Base-by-base conservation (phyloP, 2,888 invertebrate genomes). In the Leptinotarsa haldemani region DNA sequence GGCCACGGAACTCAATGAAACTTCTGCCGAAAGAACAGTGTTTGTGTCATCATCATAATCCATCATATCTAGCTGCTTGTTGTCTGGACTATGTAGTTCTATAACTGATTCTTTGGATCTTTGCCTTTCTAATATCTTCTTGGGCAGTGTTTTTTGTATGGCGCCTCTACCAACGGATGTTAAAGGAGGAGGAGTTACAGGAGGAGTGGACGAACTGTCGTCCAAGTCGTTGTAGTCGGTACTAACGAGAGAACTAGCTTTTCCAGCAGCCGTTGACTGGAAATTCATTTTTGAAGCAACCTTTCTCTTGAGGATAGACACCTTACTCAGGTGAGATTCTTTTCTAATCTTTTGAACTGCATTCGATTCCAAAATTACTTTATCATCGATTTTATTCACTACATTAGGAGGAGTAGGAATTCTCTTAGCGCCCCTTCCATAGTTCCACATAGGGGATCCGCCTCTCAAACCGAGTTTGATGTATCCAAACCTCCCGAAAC, bases 361-460 rank as follows among this genome's bases (percentile, higher is more conserved):
- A 3, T 78, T 75, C 30, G 72, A 66, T 52, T 82, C 81, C 9
- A 66, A 63, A 66, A 64, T 71, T 20, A 50, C 18, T 66, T 76
- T 77, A 46, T 77, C 78, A 13, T 78, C 76, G 3, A 75, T 47
- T 71, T 79, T 79, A 22, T 50, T 73, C 47, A 20, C 5, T 12
- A 69, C 61, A 65, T 69, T 79, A 30, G 85, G 84, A 20, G 85
- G 83, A 15, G 84, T 88, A 81, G 84, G 86, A 69, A 83, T 85
- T 79, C 81, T 84, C 81, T 86, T 89, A 66, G 84, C 88, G 79
- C 80, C 89, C 80, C 84, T 87, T 84, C 85, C 85, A 61, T 85
- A 88, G 71, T 88, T 87, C 93, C 93, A 93, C 88, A 92, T 91
- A 1, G 93, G 92, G 0, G 93, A 90, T 5, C 93, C 93, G 25